phyloP scores from a whole-genome alignment of 1,140 invertebrate genomes.

The Phymastichus coffea region DNA sequence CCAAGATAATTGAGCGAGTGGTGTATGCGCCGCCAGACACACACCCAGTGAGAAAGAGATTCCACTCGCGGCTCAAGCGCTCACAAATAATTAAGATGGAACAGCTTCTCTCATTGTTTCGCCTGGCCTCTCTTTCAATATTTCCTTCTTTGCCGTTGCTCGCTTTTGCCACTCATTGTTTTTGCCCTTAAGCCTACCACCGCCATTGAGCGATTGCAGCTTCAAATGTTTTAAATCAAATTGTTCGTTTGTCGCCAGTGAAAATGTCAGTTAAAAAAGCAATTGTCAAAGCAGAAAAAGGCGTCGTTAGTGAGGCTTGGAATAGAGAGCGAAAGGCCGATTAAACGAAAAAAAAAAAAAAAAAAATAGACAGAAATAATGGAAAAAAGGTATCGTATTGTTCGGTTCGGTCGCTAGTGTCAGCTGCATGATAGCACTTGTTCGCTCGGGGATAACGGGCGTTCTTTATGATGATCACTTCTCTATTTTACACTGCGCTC shows the following conservation, averaged over 20 bases:
- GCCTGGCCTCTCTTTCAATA: neutral
- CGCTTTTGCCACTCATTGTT: neutral
- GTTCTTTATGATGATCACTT: constrained; percentile 27
- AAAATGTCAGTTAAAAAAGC: too few species aligned
- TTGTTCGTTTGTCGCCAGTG: too few species aligned
- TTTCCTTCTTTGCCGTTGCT: neutral
- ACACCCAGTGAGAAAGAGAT: neutral
- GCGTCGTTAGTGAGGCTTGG: too few species aligned
- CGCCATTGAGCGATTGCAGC: too few species aligned
- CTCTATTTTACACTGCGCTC: constrained; percentile 27
- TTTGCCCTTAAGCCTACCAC: neutral
- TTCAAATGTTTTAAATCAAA: too few species aligned
- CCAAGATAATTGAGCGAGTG: constrained; percentile 20
- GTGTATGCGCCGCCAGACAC: neutral
- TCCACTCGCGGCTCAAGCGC: neutral
- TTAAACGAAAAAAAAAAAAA: neutral
- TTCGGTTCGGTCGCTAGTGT: too few species aligned
- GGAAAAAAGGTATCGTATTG: constrained; percentile 2
- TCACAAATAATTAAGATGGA: constrained; percentile 22
- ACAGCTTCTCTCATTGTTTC: neutral
- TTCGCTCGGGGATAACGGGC: too few species aligned
- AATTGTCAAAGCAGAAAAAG: too few species aligned
- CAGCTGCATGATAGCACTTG: too few species aligned
- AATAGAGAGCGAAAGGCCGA: neutral
- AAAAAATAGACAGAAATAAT: neutral